These are phyloP conservation scores for Spheniscus humboldti DNA, from an alignment of 2,797 vertebrate species.

Conservation along the genomic window DNA sequence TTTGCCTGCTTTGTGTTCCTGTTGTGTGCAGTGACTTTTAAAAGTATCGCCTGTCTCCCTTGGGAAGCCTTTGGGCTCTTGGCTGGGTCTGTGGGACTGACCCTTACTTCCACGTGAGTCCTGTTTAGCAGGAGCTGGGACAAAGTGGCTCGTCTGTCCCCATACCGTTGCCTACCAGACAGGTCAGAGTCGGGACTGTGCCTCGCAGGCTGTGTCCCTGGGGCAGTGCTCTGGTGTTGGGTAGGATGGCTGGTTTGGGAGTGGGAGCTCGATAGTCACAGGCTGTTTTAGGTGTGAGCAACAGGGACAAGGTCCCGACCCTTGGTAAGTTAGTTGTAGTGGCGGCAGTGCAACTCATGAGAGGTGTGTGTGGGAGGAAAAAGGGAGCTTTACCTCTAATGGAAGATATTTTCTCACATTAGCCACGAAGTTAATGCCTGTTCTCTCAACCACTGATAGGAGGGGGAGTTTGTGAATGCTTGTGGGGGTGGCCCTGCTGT, in stretches of 20 bases:
- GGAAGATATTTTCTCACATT: not conserved
- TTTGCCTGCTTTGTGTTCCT: not conserved
- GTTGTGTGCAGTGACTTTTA: not conserved
- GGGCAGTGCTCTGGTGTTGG: not conserved
- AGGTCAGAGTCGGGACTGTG: rapidly evolving
- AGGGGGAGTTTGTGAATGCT: not conserved
- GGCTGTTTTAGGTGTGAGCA: not conserved
- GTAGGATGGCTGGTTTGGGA: not conserved
- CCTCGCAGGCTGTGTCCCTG: not conserved
- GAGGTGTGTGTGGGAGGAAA: not conserved
- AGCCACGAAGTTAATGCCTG: not conserved
- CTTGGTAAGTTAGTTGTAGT: rapidly evolving
- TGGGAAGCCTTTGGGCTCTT: not conserved
- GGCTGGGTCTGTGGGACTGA: not conserved
- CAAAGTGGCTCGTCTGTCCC: not conserved
- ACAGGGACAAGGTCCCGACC: not conserved
- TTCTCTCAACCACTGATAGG: not conserved
- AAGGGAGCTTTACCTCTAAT: not conserved
- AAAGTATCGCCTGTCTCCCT: not conserved
- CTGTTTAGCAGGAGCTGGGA: not conserved
- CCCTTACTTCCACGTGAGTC: not conserved
- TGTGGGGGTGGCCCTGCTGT: not conserved
- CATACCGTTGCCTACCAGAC: rapidly evolving
- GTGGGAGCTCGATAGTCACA: not conserved
- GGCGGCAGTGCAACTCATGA: not conserved